phyloP scores from a whole-genome alignment of 2,113 vertebrate species.

The Trematocara variabile region DNA sequence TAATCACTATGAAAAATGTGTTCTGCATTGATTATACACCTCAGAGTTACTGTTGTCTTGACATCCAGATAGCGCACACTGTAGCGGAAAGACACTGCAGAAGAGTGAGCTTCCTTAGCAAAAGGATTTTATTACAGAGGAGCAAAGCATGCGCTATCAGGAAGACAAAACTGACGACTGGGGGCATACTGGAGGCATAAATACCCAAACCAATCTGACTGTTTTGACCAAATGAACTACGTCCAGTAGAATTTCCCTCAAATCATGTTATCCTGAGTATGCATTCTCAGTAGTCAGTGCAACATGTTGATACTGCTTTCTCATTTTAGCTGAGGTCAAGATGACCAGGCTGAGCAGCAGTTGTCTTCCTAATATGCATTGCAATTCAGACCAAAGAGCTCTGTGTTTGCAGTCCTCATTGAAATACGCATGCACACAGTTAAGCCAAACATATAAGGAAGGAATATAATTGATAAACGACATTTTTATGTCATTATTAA shows the following conservation, averaged over 20 bases:
- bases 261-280: not conserved
- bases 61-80: not conserved
- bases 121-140: not conserved
- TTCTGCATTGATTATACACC: fast-evolving
- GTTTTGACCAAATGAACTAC: not conserved
- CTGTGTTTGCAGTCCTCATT: not conserved
- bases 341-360: not conserved
- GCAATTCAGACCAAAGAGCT: not conserved
- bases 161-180: not conserved
- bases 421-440: not conserved
- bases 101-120: fast-evolving
- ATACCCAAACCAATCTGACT: not conserved
- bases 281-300: fast-evolving
- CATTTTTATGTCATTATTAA: not conserved
- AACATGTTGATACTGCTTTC: not conserved
- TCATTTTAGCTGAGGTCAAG: not conserved
- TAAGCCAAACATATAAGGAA: not conserved
- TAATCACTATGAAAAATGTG: not conserved
- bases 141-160: not conserved
- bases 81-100: not conserved
- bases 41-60: not conserved
- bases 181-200: not conserved
- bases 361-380: not conserved
- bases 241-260: not conserved
- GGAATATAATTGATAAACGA: not conserved